Evolutionary conservation across 30 jellyfish, hydroid and myxozoan genomes (phyloP).

Genomic region (Aurelia sp.): DNA sequence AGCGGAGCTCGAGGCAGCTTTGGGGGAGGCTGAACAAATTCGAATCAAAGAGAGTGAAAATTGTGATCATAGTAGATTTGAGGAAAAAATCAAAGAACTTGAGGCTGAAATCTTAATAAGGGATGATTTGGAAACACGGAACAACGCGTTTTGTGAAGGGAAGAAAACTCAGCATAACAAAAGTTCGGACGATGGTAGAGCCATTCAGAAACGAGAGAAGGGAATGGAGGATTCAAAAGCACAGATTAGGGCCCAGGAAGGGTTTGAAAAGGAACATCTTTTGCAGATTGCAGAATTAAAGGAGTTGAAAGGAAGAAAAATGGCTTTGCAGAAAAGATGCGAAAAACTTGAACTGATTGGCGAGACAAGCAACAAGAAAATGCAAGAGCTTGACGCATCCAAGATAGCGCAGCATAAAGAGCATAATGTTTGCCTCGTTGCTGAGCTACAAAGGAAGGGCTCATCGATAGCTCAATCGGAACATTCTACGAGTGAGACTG

Average conservation of each 20-base stretch:
- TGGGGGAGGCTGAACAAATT: not conserved
- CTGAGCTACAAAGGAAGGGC: no score
- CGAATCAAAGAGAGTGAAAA: no score
- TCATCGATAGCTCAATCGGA: not conserved
- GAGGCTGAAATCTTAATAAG: not conserved
- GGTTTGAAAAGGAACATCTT: no score
- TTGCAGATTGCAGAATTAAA: not conserved
- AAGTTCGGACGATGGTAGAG: no score
- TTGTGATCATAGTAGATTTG: no score
- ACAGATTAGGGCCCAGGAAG: no score
- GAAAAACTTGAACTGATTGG: not conserved
- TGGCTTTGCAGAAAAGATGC: not conserved
- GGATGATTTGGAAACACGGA: not conserved
- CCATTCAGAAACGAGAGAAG: no score
- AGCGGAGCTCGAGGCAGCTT: not conserved
- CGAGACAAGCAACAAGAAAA: not conserved
- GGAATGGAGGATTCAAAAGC: no score
- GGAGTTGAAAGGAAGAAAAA: not conserved
- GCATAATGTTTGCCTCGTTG: no score
- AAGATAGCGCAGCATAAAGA: not conserved
- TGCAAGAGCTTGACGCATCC: not conserved
- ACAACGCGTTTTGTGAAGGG: not conserved
- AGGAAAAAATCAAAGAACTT: no score
- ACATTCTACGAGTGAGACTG: not conserved
- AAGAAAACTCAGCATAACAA: no score